Evolutionary conservation across 2,888 invertebrate genomes (phyloP), one percentile per base, ranked within the genome.

Genomic region (Entomobrya proxima): DNA sequence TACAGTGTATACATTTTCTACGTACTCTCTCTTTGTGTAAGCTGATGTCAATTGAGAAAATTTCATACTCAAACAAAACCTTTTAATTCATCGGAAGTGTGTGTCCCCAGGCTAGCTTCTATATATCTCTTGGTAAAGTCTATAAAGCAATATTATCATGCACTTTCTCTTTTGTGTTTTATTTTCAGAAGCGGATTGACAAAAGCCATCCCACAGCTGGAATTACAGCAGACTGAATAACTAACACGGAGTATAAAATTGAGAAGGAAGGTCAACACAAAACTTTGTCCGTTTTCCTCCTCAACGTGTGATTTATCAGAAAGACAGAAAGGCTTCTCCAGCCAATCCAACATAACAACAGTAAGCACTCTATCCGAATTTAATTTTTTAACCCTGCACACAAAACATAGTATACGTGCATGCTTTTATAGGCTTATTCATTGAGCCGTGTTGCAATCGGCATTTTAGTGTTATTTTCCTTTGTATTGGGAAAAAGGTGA

Each of bases 281-380:
- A 67, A 40, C 15, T 67, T 21, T 67, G 21, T 18, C 44, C 30
- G 47, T 67, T 78, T 67, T 18, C 35, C 61, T 27, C 30, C 4
- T 32, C 61, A 24, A 40, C 40, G 40, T 67, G 67, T 40, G 40
- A 67, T 67, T 44, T 40, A 37, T 40, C 24, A 21, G 21, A 7
- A 30, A 30, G 7, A 37, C n/a, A 40, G 24, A 35, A 27, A 61
- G 78, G 67, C 67, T 78, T 78, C 40, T 44, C n/a, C 61, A 67
- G 78, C 67, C 78, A 47, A 32, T 67, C 4, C 47, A 58, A 67
- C 50, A 35, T 67, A 67, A 78, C 78, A 67, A 78, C 78, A 78
- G 78, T 78, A 50, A 78, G 78, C 24, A 24, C 24, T 37, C 2
- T 44, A 58, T 32, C 24, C 37, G 37, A 64, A 35, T 35, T 64